Conservation (phyloP, 2,797 vertebrate species). For the Gambusia yucatana region DNA sequence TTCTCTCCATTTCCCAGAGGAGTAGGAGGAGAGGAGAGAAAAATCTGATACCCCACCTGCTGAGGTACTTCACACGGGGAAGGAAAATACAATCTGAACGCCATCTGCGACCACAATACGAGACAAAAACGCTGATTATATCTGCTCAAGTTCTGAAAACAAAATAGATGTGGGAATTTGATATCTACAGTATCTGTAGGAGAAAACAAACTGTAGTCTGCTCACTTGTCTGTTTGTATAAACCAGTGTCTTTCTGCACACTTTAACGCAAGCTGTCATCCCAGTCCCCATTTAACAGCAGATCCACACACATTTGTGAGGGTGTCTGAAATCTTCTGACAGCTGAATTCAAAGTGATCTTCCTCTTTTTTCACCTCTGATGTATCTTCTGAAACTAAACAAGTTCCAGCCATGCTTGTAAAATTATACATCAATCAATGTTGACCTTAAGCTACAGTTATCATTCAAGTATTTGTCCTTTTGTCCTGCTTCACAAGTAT, state of each 20-base stretch:
- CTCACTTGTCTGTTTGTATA: background rate
- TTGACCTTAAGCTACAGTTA: slow-evolving; percentile 56
- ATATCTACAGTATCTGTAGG: background rate
- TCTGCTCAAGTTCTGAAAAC: slow-evolving; percentile 10
- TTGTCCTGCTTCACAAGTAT: slow-evolving; percentile 26
- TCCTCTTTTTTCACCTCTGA: slow-evolving; percentile 25
- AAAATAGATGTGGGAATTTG: slow-evolving; percentile 21
- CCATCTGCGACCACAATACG: slow-evolving; percentile 54
- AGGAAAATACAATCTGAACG: slow-evolving; percentile 51
- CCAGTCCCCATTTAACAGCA: slow-evolving; percentile 32
- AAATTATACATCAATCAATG: slow-evolving; percentile 52
- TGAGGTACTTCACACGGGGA: slow-evolving; percentile 67
- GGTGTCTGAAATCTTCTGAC: slow-evolving; percentile 51
- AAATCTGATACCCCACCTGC: slow-evolving; percentile 84
- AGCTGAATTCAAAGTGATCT: slow-evolving; percentile 42
- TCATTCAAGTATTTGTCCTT: slow-evolving; percentile 35
- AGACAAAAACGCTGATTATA: slow-evolving; percentile 28
- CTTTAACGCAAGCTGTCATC: slow-evolving; percentile 50
- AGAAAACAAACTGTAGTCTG: slow-evolving; percentile 1
- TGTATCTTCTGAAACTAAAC: slow-evolving; percentile 37
- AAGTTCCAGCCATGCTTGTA: slow-evolving; percentile 19
- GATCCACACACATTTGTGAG: slow-evolving; percentile 27
- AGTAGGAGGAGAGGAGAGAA: slow-evolving; percentile 78
- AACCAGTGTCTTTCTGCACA: slow-evolving; percentile 5
- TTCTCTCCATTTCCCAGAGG: slow-evolving; percentile 55